Evolutionary conservation across 1,140 invertebrate genomes (phyloP).

Genomic region (Streblospio benedicti): DNA sequence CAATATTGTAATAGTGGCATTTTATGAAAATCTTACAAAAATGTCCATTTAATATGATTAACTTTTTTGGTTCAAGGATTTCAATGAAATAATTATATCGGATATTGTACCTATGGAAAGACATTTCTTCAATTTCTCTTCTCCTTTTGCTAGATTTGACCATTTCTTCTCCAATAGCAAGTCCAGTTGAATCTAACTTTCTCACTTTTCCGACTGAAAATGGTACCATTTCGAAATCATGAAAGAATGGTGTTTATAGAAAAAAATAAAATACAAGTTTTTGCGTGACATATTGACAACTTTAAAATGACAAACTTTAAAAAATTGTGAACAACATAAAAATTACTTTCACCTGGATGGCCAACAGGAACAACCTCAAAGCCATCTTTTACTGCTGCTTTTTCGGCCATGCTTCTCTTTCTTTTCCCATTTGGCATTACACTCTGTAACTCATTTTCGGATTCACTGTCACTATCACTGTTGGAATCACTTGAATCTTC

Average conservation of each 20-base stretch:
- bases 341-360: slow-evolving; percentile 28
- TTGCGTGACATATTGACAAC: neutral
- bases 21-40: too few species aligned
- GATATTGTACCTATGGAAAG: slow-evolving; percentile 42
- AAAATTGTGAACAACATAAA: neutral
- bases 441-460: slow-evolving; percentile 24
- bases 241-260: too few species aligned
- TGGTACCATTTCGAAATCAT: too few species aligned
- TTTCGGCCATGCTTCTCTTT: slow-evolving; percentile 8
- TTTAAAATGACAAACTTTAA: neutral
- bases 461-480: slow-evolving; percentile 26
- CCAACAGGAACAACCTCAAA: slow-evolving; percentile 58
- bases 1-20: too few species aligned
- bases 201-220: slow-evolving; percentile 49
- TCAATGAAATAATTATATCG: too few species aligned
- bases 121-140: slow-evolving; percentile 42
- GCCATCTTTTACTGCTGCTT: slow-evolving; percentile 42
- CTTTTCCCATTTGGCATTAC: slow-evolving; percentile 16
- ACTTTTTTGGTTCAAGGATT: too few species aligned
- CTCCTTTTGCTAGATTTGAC: slow-evolving; percentile 38
- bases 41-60: too few species aligned
- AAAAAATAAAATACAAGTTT: neutral
- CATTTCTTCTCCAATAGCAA: slow-evolving; percentile 50
- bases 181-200: slow-evolving; percentile 73
- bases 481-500: slow-evolving; percentile 41